These are phyloP conservation scores for Cynopterus sphinx DNA, from an alignment of 2,797 vertebrate species.

Conservation along the genomic window DNA sequence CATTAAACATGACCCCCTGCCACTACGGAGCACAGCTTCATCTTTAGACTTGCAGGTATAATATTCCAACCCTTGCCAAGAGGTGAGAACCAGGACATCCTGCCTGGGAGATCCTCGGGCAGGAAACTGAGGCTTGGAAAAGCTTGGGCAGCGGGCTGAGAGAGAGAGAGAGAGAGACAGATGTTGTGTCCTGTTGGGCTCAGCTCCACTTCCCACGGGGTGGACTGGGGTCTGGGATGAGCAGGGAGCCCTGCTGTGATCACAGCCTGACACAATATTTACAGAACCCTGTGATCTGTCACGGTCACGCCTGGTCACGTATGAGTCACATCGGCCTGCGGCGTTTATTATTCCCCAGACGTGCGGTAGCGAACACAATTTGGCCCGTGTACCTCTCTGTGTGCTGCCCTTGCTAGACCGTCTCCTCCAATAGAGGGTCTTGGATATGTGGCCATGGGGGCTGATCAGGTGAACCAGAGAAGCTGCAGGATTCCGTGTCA, in stretches of 20 bases:
- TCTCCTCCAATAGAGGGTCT: neutral
- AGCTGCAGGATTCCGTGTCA: neutral
- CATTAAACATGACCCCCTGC: fast-evolving
- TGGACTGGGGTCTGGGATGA: neutral
- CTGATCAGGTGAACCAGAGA: neutral
- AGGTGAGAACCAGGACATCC: neutral
- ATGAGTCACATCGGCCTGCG: neutral
- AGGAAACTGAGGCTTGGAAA: neutral
- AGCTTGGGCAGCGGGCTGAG: neutral
- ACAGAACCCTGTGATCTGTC: conserved; percentile 30
- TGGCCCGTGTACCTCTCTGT: neutral
- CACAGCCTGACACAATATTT: conserved; percentile 41
- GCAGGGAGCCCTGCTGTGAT: neutral
- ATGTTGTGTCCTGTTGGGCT: neutral
- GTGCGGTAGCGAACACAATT: fast-evolving
- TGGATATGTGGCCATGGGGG: neutral
- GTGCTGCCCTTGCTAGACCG: fast-evolving
- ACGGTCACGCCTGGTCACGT: neutral
- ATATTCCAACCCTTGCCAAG: neutral
- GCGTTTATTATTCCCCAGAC: neutral
- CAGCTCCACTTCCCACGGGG: neutral
- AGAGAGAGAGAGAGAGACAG: neutral
- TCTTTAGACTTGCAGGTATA: neutral
- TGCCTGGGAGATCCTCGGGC: neutral
- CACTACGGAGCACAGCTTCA: neutral